A percentile compares a stretch with the other conserved stretches of the same genome.
Conservation (phyloP, 2,888 invertebrate genomes). For the Zygaena filipendulae region DNA sequence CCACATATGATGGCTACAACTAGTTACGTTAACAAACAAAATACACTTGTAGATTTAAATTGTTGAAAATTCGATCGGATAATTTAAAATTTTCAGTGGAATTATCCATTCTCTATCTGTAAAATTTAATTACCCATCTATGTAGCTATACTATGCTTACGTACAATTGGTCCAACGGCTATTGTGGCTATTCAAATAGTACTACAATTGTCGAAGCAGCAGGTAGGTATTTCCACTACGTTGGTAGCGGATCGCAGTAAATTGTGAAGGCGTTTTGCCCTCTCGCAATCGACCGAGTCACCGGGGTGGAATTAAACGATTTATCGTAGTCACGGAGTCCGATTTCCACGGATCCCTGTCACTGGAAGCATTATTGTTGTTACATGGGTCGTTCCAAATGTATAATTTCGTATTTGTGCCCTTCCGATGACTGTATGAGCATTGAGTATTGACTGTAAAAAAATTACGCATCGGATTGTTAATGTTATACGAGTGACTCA, state of each 20-base stretch:
- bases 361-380: slow-evolving; percentile 38
- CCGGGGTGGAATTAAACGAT: slow-evolving; percentile 60
- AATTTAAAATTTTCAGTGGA: no score
- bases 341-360: slow-evolving; percentile 42
- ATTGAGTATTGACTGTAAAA: no score
- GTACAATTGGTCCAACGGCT: slow-evolving; percentile 5
- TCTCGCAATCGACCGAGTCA: slow-evolving; percentile 54
- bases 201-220: slow-evolving; percentile 27
- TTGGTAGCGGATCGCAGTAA: slow-evolving; percentile 40
- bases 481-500: no score
- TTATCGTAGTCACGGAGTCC: slow-evolving; percentile 54
- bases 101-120: no score
- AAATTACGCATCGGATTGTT: no score
- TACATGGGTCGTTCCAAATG: slow-evolving; percentile 25
- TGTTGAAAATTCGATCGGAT: no score
- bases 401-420: slow-evolving; percentile 22
- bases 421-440: slow-evolving; percentile 12
- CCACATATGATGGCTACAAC: no score
- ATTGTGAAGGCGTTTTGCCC: slow-evolving; percentile 47
- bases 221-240: slow-evolving; percentile 17
- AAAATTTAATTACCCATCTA: no score
- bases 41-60: no score
- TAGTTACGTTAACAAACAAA: no score
- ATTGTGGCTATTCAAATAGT: no score
- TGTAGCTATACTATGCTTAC: no score